These are phyloP conservation scores for Thryonomys swinderianus DNA, from an alignment of 2,113 vertebrate genomes.

Conservation along the genomic window DNA sequence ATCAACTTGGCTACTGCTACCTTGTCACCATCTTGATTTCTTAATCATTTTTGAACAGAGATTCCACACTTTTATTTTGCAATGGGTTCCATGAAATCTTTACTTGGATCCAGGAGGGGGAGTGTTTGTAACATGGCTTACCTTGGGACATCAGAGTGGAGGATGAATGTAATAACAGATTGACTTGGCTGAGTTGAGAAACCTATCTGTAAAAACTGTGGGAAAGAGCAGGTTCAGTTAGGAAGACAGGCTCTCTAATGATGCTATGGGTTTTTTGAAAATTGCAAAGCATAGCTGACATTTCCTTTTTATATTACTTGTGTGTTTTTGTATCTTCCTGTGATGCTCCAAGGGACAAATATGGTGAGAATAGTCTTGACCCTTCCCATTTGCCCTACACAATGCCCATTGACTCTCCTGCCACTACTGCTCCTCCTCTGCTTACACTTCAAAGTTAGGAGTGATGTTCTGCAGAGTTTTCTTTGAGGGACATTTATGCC, in stretches of 20 bases:
- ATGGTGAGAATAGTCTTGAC: neutral
- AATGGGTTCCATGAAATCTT: neutral
- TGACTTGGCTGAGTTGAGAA: neutral
- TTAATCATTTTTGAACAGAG: neutral
- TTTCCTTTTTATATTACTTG: neutral
- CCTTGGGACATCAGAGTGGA: neutral
- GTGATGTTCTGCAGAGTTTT: constrained; percentile 63
- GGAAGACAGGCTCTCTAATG: neutral
- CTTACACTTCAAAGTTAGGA: constrained; percentile 66
- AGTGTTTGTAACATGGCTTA: neutral
- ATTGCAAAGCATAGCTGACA: neutral
- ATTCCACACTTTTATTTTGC: neutral
- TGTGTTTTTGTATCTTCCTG: neutral
- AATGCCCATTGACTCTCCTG: no score
- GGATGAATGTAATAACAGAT: neutral
- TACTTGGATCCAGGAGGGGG: neutral
- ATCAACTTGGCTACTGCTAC: neutral
- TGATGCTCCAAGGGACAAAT: neutral
- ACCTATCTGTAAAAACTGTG: neutral
- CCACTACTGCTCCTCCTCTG: neutral
- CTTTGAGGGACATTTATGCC: constrained; percentile 70
- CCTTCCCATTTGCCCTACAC: neutral
- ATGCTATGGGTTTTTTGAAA: neutral
- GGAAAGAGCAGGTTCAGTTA: neutral
- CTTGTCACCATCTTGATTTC: neutral